A percentile compares a stretch with the other conserved stretches of the same genome.
Conservation (phyloP, 2,888 invertebrate genomes). For the Ganaspis brasiliensis region DNA sequence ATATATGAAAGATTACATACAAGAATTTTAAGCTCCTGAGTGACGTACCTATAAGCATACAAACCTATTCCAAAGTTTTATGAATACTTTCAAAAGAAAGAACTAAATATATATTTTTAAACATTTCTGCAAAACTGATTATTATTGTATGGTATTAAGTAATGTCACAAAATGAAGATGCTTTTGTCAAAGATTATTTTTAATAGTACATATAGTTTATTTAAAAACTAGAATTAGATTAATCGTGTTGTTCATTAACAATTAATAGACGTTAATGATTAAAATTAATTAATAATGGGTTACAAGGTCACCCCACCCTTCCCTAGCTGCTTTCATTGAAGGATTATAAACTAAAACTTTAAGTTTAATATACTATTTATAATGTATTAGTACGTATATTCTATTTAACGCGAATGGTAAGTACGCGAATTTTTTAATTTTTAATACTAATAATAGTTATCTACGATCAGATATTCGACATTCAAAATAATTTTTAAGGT, state of each 20-base stretch:
- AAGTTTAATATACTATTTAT: slow-evolving; percentile 46
- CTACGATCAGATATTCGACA: not conserved
- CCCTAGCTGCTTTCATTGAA: slow-evolving; percentile 79
- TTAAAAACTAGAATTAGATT: not conserved
- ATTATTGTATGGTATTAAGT: no score
- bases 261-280: no score
- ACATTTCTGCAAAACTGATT: no score
- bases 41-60: no score
- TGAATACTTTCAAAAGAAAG: no score
- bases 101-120: no score
- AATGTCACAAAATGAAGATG: no score
- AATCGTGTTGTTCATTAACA: not conserved
- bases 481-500: not conserved
- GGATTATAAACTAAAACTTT: slow-evolving; percentile 57
- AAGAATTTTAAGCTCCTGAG: no score
- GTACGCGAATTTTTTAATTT: slow-evolving; percentile 58
- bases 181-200: not conserved
- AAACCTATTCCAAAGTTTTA: no score
- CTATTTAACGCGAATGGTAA: slow-evolving; percentile 66
- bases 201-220: not conserved
- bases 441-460: not conserved
- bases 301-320: slow-evolving; percentile 67
- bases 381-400: slow-evolving; percentile 59
- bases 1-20: no score
- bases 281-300: not conserved